Base-by-base conservation (phyloP, 2,113 vertebrate species). In the Xyliphius kryptos region DNA sequence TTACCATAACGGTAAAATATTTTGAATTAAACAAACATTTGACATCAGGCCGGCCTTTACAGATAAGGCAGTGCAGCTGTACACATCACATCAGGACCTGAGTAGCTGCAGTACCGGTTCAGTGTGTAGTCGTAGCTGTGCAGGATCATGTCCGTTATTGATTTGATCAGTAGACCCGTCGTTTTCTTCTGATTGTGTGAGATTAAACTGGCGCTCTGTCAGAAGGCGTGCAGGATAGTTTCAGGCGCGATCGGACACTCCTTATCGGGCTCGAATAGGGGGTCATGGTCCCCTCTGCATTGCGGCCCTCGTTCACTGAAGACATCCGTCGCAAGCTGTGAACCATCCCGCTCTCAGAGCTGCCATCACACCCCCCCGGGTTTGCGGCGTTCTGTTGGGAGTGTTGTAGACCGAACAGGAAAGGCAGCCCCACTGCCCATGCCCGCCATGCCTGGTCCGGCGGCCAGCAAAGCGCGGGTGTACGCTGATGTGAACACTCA, bases 401-500 rank as follows among this genome's bases (percentile, higher is more conserved):
- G 68, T 76, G 73, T 68, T 74, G 79, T 68, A 72, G 74, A 75
- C 77, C 76, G 76, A 66, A 76, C 75, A 60, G 79, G 72, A 72
- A 76, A 74, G 63, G 74, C 72, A 71, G 77, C 63, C 75, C 53
- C 68, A 70, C 73, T 74, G 78, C 75, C 81, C 68, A 75, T 79
- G 80, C 83, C 80, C 87, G 91, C 89, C 77, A 96, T 95, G 94
- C 93, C 93, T 80, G 93, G 92, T 82, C 90, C 92, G 78, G 91
- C 90, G 79, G 90, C 90, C 78, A 95, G 93, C 86, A 91, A 92
- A 86, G 89, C 93, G 85, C 91, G 92, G 86, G 93, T 96, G 67
- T 97, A 97, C 88, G 91, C 91, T 80, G 93, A 97, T 73, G 91
- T 94, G 80, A 97, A 97, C 90, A 93, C 91, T 80, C 86, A 92